Evolutionary conservation across 2,888 invertebrate genomes (phyloP), one percentile per base, ranked within the genome.

Genomic region (Diaphora mendica): DNA sequence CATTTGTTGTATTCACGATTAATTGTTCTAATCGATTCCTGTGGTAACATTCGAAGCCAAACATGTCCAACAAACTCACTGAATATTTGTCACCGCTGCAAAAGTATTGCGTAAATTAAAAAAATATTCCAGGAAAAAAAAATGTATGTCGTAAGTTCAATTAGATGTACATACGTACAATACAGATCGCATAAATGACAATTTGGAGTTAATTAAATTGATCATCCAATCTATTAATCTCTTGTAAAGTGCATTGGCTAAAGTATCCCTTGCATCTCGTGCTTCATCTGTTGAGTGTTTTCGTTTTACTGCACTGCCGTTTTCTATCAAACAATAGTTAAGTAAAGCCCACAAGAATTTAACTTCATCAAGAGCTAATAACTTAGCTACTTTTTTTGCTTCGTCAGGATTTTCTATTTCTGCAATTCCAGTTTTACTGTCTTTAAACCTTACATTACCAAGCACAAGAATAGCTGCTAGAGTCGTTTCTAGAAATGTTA

Each of bases 21-120:
- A 99, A 95, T 90, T 99, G 99, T 84, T 99, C 98, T 79, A 99
- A 95, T 20, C 97, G 97, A 92, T 99, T 99, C 85, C 97, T 96
- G 83, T 97, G 97, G 90, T 98, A 98, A 89, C 99, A 99, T 95
- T 99, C 99, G 88, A 99, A 99, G 0, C 99, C 99, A 88, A 97
- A 99, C 93, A 98, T 97, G 89, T 99, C 99, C 85, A 99, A 94
- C 71, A 99, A 93, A 84, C 97, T 97, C 67, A 99, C 97, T 67
- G 97, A 97, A 88, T 97, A 97, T 87, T 97, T 97, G 85, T 99
- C 98, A 9, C 98, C 98, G 88, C 99, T 99, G 91, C 74, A 96
- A 96, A 71, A 81, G 75, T 67, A 71, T 39, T 68, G 65, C 11
- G 33, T 44, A 51, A 1, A 71, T 71, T 71, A 75, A 69, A 70